Evolutionary conservation across 2,113 vertebrate genomes (phyloP).

Genomic region (Arothron firmamentum): DNA sequence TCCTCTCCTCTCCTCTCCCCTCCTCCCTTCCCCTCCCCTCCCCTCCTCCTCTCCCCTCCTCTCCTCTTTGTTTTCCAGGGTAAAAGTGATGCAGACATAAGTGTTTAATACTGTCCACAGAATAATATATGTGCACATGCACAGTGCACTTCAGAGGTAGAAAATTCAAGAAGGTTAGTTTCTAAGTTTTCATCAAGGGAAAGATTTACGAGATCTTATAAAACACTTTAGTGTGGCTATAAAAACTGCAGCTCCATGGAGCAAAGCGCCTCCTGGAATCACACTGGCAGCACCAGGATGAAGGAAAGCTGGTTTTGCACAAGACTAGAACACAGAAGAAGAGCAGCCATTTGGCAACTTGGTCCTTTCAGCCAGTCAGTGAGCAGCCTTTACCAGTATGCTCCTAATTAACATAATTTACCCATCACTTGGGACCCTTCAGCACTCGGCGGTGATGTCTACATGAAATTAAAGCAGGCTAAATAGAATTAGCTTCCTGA

Average conservation of each 20-base stretch:
- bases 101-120: too few species aligned
- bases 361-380: not conserved
- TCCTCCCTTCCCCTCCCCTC: too few species aligned
- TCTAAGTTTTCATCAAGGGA: too few species aligned
- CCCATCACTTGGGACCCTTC: slow-evolving; percentile 6
- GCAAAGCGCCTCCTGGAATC: not conserved
- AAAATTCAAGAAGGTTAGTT: too few species aligned
- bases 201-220: too few species aligned
- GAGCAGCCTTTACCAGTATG: too few species aligned
- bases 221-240: not conserved
- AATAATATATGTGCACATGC: too few species aligned
- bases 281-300: slow-evolving; percentile 11
- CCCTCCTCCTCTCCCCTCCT: too few species aligned
- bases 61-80: too few species aligned
- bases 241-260: not conserved
- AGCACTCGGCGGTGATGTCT: slow-evolving; percentile 24
- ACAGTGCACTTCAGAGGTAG: too few species aligned
- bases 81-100: too few species aligned
- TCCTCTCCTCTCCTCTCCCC: too few species aligned
- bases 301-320: not conserved
- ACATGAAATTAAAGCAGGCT: slow-evolving; percentile 13
- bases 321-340: not conserved
- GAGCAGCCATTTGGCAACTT: slow-evolving; percentile 17
- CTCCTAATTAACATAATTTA: not conserved
- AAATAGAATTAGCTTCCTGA: not conserved